Conservation (phyloP, 2,888 invertebrate species). For the Sturmia bella region DNA sequence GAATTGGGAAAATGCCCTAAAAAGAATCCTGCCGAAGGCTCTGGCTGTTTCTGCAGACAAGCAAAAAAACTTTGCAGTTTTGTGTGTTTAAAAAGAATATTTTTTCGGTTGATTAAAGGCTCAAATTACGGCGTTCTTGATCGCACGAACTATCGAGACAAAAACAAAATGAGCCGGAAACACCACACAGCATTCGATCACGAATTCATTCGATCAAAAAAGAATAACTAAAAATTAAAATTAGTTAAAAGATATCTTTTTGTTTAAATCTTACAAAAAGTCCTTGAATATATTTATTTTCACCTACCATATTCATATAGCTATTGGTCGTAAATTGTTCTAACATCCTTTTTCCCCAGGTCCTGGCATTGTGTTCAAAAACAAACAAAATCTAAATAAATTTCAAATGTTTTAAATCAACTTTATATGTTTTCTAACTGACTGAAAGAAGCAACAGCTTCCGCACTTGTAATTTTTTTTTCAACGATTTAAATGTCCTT, state of each 20-base stretch:
- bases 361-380: conserved; percentile 8
- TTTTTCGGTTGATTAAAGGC: no score
- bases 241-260: background rate
- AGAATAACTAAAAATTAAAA: no score
- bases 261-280: background rate
- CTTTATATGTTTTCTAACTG: conserved; percentile 47
- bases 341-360: conserved; percentile 2
- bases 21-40: no score
- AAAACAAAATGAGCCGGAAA: no score
- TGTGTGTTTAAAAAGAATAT: no score
- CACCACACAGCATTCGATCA: no score
- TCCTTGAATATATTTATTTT: conserved; percentile 25
- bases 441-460: conserved; percentile 60
- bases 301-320: background rate
- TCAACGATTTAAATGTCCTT: conserved; percentile 42
- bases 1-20: no score
- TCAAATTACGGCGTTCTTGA: no score
- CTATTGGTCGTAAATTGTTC: conserved; percentile 12
- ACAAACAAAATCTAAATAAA: conserved; percentile 43
- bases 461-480: conserved; percentile 48
- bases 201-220: no score
- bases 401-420: conserved; percentile 54
- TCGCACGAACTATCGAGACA: no score
- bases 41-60: no score
- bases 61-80: no score